Percentiles rank a stretch among this genome's conserved stretches.
These are phyloP conservation scores for Lepilemur septentrionalis DNA, from an alignment of 2,797 vertebrate genomes.

Conservation along the genomic window DNA sequence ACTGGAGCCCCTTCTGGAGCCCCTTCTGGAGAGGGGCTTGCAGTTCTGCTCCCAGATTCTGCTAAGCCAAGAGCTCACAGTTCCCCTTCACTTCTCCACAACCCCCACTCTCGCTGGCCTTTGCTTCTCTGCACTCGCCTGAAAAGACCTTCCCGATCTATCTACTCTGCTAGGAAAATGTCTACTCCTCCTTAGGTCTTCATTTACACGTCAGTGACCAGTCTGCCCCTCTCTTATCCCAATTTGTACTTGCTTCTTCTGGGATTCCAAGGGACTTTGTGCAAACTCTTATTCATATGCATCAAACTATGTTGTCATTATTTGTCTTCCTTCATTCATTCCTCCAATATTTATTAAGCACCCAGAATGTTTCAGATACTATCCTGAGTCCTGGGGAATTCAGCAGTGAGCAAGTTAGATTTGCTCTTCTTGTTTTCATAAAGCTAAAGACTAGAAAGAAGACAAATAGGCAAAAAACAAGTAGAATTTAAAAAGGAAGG, in stretches of 20 bases:
- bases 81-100: not conserved
- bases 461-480: not conserved
- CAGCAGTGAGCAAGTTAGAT: not conserved
- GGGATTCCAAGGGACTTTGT: not conserved
- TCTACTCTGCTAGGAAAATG: not conserved
- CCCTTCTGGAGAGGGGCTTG: not conserved
- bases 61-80: not conserved
- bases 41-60: not conserved
- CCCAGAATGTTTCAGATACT: not conserved
- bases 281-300: not conserved
- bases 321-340: not conserved
- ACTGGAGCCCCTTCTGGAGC: no score
- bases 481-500: not conserved
- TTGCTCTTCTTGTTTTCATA: not conserved
- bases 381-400: not conserved
- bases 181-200: not conserved
- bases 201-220: not conserved
- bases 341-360: not conserved
- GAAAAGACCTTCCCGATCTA: not conserved
- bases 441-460: not conserved
- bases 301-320: not conserved
- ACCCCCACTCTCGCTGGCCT: not conserved
- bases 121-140: not conserved
- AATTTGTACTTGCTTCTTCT: not conserved
- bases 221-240: not conserved